Conservation (phyloP, 2,797 vertebrate species). For the Enoplosus armatus region DNA sequence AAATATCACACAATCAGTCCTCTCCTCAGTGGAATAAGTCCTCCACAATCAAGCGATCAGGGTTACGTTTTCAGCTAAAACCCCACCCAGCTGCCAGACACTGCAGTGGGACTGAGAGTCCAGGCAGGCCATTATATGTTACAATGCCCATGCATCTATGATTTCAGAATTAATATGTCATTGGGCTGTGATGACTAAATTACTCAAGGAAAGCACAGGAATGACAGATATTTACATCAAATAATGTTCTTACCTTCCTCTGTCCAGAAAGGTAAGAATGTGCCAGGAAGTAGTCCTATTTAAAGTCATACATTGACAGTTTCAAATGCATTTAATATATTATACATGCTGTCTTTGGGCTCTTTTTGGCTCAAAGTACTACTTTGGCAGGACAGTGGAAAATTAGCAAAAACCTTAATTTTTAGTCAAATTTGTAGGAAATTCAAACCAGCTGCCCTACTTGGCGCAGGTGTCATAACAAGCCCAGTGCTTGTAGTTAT, state of each 20-base stretch:
- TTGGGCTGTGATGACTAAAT: constrained; percentile 83
- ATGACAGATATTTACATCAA: constrained; percentile 16
- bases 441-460: background rate
- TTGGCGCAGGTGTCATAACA: background rate
- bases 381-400: constrained; percentile 1
- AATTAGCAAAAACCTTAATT: constrained; percentile 2
- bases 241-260: constrained; percentile 43
- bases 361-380: constrained; percentile 19
- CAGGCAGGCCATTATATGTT: constrained; percentile 71
- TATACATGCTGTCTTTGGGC: background rate
- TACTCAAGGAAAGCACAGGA: constrained; percentile 27
- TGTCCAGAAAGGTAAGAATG: constrained; percentile 54
- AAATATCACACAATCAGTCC: constrained; percentile 30
- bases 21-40: constrained; percentile 36
- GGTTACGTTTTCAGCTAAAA: constrained; percentile 17
- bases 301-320: background rate
- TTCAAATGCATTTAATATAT: constrained; percentile 10
- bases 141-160: constrained; percentile 70
- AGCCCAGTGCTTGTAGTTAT: constrained; percentile 36
- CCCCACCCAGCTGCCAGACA: constrained; percentile 64
- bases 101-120: constrained; percentile 81
- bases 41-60: constrained; percentile 19
- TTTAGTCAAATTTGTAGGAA: background rate
- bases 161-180: constrained; percentile 81
- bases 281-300: constrained; percentile 43